Conservation (phyloP, 2,113 vertebrate genomes). For the Prolemur simus region DNA sequence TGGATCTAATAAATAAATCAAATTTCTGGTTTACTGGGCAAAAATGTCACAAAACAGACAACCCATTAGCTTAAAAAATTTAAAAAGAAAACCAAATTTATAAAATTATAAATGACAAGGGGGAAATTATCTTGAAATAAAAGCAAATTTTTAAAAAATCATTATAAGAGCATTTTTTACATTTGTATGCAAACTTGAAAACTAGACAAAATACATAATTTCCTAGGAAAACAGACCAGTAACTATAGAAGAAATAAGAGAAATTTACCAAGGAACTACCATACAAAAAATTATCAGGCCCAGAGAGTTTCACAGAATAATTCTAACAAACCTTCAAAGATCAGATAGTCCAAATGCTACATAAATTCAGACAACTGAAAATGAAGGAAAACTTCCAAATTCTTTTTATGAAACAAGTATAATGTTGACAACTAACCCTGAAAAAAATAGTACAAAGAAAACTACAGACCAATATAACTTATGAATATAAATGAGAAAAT, state of each 20-base stretch:
- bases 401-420: not conserved
- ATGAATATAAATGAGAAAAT: not conserved
- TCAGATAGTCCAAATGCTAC: not conserved
- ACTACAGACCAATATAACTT: not conserved
- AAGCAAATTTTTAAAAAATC: not conserved
- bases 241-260: not conserved
- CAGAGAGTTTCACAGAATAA: not conserved
- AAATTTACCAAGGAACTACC: not conserved
- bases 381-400: not conserved
- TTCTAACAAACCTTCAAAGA: not conserved
- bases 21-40: not conserved
- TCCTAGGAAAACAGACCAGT: not conserved
- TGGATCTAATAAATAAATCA: not conserved
- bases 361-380: not conserved
- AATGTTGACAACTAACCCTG: not conserved
- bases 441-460: not conserved
- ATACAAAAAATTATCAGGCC: not conserved
- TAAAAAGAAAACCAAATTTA: not conserved
- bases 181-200: not conserved
- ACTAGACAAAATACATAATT: not conserved
- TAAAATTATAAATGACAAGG: not conserved
- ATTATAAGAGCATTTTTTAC: not conserved
- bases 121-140: not conserved
- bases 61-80: not conserved
- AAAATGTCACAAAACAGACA: not conserved